phyloP scores from a whole-genome alignment of 35 echinoderm and acorn worm species.

The Acanthaster planci region DNA sequence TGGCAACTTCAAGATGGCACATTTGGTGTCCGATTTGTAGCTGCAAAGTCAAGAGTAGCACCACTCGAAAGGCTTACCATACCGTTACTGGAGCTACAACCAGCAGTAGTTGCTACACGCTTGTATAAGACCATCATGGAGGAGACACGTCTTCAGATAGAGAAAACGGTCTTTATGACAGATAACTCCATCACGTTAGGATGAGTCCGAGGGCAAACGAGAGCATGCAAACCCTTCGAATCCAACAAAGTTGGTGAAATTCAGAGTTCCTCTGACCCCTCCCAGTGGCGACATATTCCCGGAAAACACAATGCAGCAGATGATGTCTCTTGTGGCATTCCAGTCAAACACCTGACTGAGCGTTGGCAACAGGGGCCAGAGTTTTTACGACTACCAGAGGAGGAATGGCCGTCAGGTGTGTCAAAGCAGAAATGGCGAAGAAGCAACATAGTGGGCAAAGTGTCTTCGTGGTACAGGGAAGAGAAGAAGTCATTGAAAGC shows the following conservation, averaged over 20 bases:
- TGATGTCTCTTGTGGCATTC: conserved; percentile 70
- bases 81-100: conserved; percentile 53
- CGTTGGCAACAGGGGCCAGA: conserved; percentile 59
- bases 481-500: too few species aligned
- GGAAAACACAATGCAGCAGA: conserved; percentile 65
- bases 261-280: conserved; percentile 50
- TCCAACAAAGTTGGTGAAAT: conserved; percentile 69
- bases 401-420: conserved; percentile 83
- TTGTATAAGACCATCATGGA: conserved; percentile 9
- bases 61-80: conserved; percentile 53
- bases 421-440: too few species aligned
- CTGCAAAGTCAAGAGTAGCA: not conserved
- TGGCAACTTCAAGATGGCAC: not conserved
- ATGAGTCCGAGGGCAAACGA: conserved; percentile 29
- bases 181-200: conserved; percentile 49
- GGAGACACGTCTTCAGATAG: not conserved
- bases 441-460: too few species aligned
- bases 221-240: too few species aligned
- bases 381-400: conserved; percentile 48
- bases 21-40: not conserved
- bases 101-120: conserved; percentile 36
- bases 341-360: conserved; percentile 21
- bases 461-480: too few species aligned
- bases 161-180: conserved; percentile 2
- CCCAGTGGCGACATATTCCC: conserved; percentile 43